Evolutionary conservation across 2,888 invertebrate species (phyloP).

Genomic region (Andrena bucephala): DNA sequence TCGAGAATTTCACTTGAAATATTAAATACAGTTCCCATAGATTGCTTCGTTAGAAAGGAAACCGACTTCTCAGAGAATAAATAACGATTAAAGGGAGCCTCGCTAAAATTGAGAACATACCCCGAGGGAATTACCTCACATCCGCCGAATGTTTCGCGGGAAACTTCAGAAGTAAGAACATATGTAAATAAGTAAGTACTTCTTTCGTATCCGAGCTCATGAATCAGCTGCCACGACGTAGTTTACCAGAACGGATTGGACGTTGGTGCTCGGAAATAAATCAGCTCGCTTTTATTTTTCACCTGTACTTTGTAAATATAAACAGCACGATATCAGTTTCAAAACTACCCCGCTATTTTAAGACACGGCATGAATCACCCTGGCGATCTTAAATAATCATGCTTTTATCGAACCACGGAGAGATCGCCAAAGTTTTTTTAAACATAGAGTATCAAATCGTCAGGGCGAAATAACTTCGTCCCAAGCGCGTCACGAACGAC

Average conservation of each 20-base stretch:
- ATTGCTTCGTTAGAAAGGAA: neutral
- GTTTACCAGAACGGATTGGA: neutral
- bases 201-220: neutral
- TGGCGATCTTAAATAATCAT: too few relatives aligned
- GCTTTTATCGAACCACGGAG: too few relatives aligned
- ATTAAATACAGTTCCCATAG: neutral
- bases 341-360: neutral
- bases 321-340: neutral
- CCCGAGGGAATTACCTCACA: neutral
- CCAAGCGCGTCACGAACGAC: neutral
- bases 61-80: neutral
- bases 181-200: conserved; percentile 21
- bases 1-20: neutral
- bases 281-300: neutral
- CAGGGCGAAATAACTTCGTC: neutral
- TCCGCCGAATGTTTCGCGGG: neutral
- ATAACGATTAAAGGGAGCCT: conserved; percentile 12
- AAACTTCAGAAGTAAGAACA: neutral
- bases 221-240: neutral
- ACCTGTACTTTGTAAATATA: neutral
- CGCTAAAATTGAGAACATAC: neutral
- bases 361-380: too few relatives aligned
- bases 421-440: too few relatives aligned
- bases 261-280: neutral
- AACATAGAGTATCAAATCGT: neutral